Base-by-base conservation (phyloP, 30 jellyfish, hydroid and myxozoan genomes). In the Aurelia sp. region DNA sequence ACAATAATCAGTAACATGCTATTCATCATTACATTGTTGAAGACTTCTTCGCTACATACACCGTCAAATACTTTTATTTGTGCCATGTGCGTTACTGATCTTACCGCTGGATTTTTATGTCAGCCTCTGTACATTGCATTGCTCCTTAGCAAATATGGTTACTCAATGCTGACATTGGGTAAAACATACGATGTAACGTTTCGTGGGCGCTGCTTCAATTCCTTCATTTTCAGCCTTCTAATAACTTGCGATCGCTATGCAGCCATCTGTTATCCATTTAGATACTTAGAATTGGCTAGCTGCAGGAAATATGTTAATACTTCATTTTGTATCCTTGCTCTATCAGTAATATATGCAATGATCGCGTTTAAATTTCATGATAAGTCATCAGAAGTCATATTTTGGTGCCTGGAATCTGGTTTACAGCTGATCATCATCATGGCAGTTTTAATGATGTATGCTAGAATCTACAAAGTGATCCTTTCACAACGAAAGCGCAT, bases 21-120 rank as follows among this genome's bases (percentile, higher is more conserved):
- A 8, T 72, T 72, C 51, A 27, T 72, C 61, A 8, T 72, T 20
- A 72, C 82, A 8, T 19, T 72, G 17, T 72, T 17, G 51, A 72
- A 19, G 47, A 44, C 55, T 5, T 44, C 55, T 3, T 9, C 9
- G 16, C 55, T 44, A 5, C 55, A 44, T 8, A 7, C 82, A 41
- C 82, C 82, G 0, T 72, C 82, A 8, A 72, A 72, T 27, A 27
- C 52, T 11, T 52, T 72, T 13, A 69, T 72, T 10, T 69, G 44
- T 13, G 50, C 53, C 53, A 69, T 72, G 50, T 40, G 82, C 70
- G 18, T 72, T 9, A 72, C 41, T 18, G 82, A 72, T 40, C 41
- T 72, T 15, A 10, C 47, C 17, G 82, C 30, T 17, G 69, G 82
- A 10, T 12, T 71, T 5, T 5, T 72, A 4, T 72, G 82, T 22